Conservation (phyloP, 2,888 invertebrate species). For the Zaprionus lineosus region DNA sequence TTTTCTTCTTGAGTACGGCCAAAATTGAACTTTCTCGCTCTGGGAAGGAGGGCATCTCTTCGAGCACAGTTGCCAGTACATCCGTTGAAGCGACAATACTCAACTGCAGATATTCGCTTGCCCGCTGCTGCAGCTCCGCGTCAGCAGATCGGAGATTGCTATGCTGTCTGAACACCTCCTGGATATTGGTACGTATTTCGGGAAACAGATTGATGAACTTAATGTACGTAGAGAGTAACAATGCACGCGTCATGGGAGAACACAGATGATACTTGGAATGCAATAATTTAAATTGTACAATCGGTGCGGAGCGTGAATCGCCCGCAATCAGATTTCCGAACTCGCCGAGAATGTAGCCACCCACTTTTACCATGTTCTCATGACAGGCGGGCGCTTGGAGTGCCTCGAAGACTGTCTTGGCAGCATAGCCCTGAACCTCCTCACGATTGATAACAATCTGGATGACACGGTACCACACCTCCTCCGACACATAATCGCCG, state of each 20-base stretch:
- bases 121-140: conserved; percentile 98
- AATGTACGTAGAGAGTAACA: conserved; percentile 98
- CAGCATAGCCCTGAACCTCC: conserved; percentile 99
- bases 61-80: conserved; percentile 98
- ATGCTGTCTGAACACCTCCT: conserved; percentile 96
- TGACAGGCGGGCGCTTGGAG: conserved; percentile 99
- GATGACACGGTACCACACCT: conserved; percentile 99
- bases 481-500: conserved; percentile 99
- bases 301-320: conserved; percentile 97
- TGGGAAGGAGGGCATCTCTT: conserved; percentile 99
- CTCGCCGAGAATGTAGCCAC: conserved; percentile 99
- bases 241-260: conserved; percentile 97
- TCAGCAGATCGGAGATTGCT: conserved; percentile 98
- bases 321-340: conserved; percentile 99
- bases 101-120: conserved; percentile 98
- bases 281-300: conserved; percentile 98
- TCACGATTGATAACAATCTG: conserved; percentile 99
- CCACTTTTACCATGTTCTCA: conserved; percentile 99
- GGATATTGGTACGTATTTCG: conserved; percentile 97
- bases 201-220: conserved; percentile 99
- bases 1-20: conserved; percentile 98
- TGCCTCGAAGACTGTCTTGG: conserved; percentile 99
- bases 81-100: conserved; percentile 98
- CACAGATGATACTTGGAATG: conserved; percentile 99
- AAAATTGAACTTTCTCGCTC: conserved; percentile 98